Conservation (phyloP, 2,113 vertebrate species). For the Pelecanoides urinatrix region DNA sequence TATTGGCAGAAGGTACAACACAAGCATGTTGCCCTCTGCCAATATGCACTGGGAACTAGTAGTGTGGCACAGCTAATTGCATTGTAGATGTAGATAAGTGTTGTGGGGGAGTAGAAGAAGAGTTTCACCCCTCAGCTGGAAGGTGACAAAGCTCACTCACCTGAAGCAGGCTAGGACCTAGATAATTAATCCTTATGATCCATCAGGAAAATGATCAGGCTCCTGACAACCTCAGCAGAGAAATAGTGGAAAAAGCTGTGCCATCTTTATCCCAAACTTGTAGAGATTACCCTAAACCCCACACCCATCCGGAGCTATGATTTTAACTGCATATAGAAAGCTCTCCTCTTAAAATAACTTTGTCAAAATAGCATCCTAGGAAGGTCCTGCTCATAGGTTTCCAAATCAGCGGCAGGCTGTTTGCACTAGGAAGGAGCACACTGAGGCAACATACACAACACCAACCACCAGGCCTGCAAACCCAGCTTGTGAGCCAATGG, state of each 20-base stretch:
- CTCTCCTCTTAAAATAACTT: neutral
- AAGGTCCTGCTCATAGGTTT: neutral
- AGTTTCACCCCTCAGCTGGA: neutral
- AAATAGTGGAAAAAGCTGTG: neutral
- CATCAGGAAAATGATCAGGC: neutral
- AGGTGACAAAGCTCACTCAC: neutral
- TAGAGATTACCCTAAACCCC: neutral
- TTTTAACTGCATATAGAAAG: neutral
- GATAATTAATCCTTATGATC: neutral
- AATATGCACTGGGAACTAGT: neutral
- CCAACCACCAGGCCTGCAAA: neutral
- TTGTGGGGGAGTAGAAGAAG: neutral
- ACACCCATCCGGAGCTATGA: neutral
- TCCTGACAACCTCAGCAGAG: neutral
- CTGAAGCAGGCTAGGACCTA: neutral
- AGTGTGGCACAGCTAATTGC: neutral
- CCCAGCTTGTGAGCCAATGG: neutral
- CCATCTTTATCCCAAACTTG: neutral
- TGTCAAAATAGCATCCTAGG: neutral
- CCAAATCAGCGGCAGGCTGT: neutral
- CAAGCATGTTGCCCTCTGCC: neutral
- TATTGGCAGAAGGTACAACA: neutral
- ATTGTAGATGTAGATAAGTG: accelerated
- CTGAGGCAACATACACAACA: neutral
- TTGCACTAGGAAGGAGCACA: neutral